Evolutionary conservation across 2,113 vertebrate genomes (phyloP), one percentile per base, ranked within the genome.

Genomic region (Pluvianellus socialis): DNA sequence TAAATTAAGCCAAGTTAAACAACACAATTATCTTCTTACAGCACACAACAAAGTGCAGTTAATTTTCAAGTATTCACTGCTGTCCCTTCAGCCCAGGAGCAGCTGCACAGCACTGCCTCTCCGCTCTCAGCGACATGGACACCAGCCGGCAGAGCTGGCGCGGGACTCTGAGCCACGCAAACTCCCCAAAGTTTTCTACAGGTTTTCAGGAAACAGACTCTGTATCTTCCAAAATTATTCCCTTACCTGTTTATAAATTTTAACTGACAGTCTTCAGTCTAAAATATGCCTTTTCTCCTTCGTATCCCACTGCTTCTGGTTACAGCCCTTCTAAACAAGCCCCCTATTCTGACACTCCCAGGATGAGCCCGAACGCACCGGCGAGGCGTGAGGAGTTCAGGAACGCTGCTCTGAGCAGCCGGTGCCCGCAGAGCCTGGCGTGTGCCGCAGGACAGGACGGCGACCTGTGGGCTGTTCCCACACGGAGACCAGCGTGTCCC

Each of bases 71-170:
- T 70, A 49, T 23, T 61, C 49, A 42, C 40, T 35, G 26, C 22
- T 62, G 28, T 87, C 19, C 62, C 55, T 56, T 70, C 83, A 50
- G 55, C 42, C 21, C 2, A 0, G 16, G 30, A 42, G 26, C n/a
- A 62, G 40, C 47, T 32, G n/a, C n/a, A 20, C 7, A 8, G 45
- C 67, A 10, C 75, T 27, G 40, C 53, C 40, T 20, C 45, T 47
- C 8, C 47, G 10, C 47, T 21, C 10, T 49, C 22, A 22, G 4
- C 28, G n/a, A 27, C 14, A n/a, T 11, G 0, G 12, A 22, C 21
- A 6, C 8, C 3, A 47, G 18, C 20, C 61, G 32, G 24, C 68
- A 62, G 47, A 68, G 47, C 52, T 23, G 55, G 14, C 22, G 73
- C 28, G 53, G 30, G 16, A 45, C 58, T 44, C 66, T 28, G 5